Base-by-base conservation (phyloP, 2,888 invertebrate species). In the Sinotaia quadrata region DNA sequence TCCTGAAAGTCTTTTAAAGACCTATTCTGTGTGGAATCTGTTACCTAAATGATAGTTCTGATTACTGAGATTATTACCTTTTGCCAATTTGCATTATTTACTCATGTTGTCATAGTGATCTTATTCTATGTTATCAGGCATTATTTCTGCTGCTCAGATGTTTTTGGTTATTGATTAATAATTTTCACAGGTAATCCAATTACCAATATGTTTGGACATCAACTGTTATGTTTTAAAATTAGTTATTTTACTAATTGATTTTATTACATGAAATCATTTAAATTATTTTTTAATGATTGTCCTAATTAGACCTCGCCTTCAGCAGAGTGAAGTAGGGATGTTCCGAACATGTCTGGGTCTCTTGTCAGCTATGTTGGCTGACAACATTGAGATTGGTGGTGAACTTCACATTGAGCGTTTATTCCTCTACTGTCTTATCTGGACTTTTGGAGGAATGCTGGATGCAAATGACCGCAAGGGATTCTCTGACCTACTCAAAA, bases 401-500 rank as follows among this genome's bases (percentile, higher is more conserved):
- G 87, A 88, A 71, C 76, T 85, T 12, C 88, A 87, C 75, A 85
- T 86, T 47, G 86, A 87, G 75, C 72, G 88, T 49, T 81, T 88
- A 15, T 88, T 82, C 71, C 76, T 88, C 37, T 88, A 88, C 80
- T 87, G 87, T 76, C 84, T 88, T 57, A 85, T 88, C 70, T 88
- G 88, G 88, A 82, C 88, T 18, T 87, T 86, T 76, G 87, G 87
- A 41, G 87, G 86, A 12, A 75, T 87, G 8, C 82, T 88, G 21
- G 84, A 85, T 36, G 77, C 81, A 27, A 69, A 75, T 68, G 88
- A 88, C 69, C 77, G 84, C 62, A 85, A 84, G 71, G 75, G 72
- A 1, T 88, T 88, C 79, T 87, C 85, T 73, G 86, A 87, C 67
- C 81, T 88, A 8, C 79, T 88, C 7, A 84, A 84, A 66, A 86